Evolutionary conservation across 2,113 vertebrate species (phyloP), one percentile per base, ranked within the genome.

Genomic region (Osmerus eperlanus): DNA sequence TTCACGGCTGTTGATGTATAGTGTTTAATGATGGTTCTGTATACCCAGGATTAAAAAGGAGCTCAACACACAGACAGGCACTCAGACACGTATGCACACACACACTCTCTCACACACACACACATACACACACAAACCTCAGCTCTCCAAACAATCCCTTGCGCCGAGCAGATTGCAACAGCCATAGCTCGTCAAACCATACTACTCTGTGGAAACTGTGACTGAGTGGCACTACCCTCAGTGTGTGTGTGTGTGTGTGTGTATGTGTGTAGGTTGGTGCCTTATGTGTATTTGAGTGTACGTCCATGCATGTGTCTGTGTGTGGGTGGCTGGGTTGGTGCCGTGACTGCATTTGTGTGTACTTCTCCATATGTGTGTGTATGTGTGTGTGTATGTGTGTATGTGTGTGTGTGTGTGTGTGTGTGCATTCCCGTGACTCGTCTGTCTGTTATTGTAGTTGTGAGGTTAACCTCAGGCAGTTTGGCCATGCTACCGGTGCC

Each of bases 261-360:
- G 63, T 65, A 29, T 36, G 63, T 65, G 63, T 65, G 63, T 65
- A 32, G 29, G 32, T 41, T 18, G 29, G 63, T 47, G 63, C 32
- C 15, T 36, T 13, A 16, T 65, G 63, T 65, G 25, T 65, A 15
- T 36, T 6, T 65, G 63, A 32, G 29, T 65, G 63, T 29, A 29
- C 32, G 63, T 41, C 25, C 32, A 29, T 65, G 63, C 32, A 25
- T 65, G 63, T 65, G 63, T 65, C 36, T 41, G 28, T 65, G 63
- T 41, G 63, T 65, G 63, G 16, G 63, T 36, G 63, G 29, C 23
- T 65, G 63, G 16, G 32, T 47, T 28, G 29, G 13, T 47, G 28
- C 4, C 36, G 63, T 41, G 15, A 4, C 2, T 65, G 63, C 8
- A 12, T 16, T 28, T 29, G 28, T 41, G 15, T 52, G 6, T 51